Percentiles rank a stretch among this genome's conserved stretches.
These are phyloP conservation scores for Chrysodeixis includens DNA, from an alignment of 2,888 invertebrate species.

Conservation along the genomic window DNA sequence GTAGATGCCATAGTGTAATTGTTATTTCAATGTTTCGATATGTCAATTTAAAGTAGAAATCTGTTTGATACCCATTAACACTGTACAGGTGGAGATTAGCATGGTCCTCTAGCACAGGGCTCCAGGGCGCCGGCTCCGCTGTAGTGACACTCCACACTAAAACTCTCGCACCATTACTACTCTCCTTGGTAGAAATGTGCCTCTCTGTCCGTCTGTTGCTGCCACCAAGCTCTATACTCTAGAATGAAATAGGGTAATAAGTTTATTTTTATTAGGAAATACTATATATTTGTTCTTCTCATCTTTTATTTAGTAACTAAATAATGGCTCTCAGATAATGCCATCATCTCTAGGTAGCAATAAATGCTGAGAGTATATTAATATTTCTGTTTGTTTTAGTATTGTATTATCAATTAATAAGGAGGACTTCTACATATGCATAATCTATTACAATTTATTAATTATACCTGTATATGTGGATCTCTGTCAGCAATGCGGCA, in stretches of 20 bases:
- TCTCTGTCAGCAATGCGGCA: constrained; percentile 91
- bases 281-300: too few relatives aligned
- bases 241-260: constrained; percentile 43
- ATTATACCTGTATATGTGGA: constrained; percentile 89
- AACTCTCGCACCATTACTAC: constrained; percentile 77
- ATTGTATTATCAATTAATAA: too few relatives aligned
- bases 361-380: too few relatives aligned
- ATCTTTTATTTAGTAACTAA: too few relatives aligned
- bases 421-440: too few relatives aligned
- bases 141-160: constrained; percentile 96
- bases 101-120: constrained; percentile 95
- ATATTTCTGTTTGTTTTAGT: too few relatives aligned
- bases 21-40: too few relatives aligned
- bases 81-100: constrained; percentile 96
- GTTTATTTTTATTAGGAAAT: too few relatives aligned
- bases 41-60: not conserved
- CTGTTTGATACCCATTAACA: constrained; percentile 87
- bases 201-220: constrained; percentile 82
- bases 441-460: not conserved
- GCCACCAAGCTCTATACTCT: constrained; percentile 86
- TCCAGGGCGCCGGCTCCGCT: constrained; percentile 98
- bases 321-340: too few relatives aligned
- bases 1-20: too few relatives aligned
- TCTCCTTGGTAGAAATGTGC: constrained; percentile 82
- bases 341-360: too few relatives aligned